phyloP scores from a whole-genome alignment of 2,888 invertebrate genomes.

The Luperina testacea region DNA sequence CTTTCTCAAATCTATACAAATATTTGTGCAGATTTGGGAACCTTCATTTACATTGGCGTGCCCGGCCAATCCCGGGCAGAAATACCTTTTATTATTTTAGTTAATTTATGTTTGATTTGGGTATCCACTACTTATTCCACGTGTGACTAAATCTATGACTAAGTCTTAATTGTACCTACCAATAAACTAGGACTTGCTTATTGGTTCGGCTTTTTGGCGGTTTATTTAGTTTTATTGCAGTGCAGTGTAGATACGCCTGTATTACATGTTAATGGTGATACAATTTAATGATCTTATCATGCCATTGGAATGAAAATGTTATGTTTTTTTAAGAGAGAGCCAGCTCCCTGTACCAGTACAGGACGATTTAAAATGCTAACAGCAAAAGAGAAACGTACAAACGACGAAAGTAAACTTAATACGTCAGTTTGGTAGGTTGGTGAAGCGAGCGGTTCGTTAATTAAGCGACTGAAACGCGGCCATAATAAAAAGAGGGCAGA shows the following conservation, averaged over 20 bases:
- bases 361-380: slow-evolving; percentile 26
- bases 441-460: slow-evolving; percentile 76
- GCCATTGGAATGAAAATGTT: not conserved
- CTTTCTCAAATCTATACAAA: slow-evolving; percentile 37
- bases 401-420: slow-evolving; percentile 54
- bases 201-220: not conserved
- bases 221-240: slow-evolving; percentile 6
- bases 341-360: not conserved
- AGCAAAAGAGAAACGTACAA: slow-evolving; percentile 37
- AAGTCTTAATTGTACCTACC: not conserved
- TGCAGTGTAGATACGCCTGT: not conserved
- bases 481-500: slow-evolving; percentile 79
- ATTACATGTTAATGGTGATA: not conserved
- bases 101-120: slow-evolving; percentile 3
- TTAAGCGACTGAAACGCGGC: slow-evolving; percentile 77
- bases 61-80: not conserved
- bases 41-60: slow-evolving; percentile 32
- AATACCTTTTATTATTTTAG: slow-evolving; percentile 4
- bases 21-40: slow-evolving; percentile 23
- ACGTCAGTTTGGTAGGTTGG: slow-evolving; percentile 64
- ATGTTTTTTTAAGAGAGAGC: not conserved
- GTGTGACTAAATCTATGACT: not conserved
- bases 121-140: not conserved
- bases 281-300: not conserved
- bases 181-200: not conserved